phyloP scores from a whole-genome alignment of 2,888 invertebrate species.

The Tetranychus truncatus region DNA sequence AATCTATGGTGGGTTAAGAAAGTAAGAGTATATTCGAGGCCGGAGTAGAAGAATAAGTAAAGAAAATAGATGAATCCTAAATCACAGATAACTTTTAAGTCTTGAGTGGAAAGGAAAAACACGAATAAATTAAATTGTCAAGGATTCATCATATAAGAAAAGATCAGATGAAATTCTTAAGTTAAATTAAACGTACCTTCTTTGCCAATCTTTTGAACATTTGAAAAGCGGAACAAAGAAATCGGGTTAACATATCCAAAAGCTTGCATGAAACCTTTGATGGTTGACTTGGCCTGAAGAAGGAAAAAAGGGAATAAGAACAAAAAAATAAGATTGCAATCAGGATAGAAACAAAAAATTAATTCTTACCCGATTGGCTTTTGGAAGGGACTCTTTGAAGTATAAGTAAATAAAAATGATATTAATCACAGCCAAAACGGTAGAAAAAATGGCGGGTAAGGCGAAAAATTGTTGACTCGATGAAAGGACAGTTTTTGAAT shows the following conservation, averaged over 20 bases:
- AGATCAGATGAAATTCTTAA: not conserved
- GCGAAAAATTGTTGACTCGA: constrained; percentile 13
- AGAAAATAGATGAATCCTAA: constrained; percentile 45
- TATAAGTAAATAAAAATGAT: constrained; percentile 50
- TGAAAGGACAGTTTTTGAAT: not conserved
- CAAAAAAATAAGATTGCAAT: too few relatives aligned
- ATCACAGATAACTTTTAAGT: not conserved
- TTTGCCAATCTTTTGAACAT: constrained; percentile 45
- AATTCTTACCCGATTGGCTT: constrained; percentile 32
- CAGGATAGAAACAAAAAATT: not conserved
- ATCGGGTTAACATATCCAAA: constrained; percentile 44
- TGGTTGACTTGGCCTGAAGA: constrained; percentile 42
- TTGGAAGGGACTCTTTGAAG: constrained; percentile 65
- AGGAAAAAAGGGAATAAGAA: too few relatives aligned
- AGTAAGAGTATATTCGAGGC: constrained; percentile 87
- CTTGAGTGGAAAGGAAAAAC: constrained; percentile 10
- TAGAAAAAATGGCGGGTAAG: constrained; percentile 24
- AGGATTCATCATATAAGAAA: not conserved
- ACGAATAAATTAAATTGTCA: not conserved
- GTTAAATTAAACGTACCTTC: constrained; percentile 30
- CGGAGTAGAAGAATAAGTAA: constrained; percentile 81
- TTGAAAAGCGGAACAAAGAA: constrained; percentile 44
- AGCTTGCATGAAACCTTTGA: constrained; percentile 46
- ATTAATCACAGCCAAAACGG: constrained; percentile 51
- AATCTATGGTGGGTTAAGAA: constrained; percentile 86